phyloP scores from a whole-genome alignment of 2,888 invertebrate species.

The Dysmachus trigonus region DNA sequence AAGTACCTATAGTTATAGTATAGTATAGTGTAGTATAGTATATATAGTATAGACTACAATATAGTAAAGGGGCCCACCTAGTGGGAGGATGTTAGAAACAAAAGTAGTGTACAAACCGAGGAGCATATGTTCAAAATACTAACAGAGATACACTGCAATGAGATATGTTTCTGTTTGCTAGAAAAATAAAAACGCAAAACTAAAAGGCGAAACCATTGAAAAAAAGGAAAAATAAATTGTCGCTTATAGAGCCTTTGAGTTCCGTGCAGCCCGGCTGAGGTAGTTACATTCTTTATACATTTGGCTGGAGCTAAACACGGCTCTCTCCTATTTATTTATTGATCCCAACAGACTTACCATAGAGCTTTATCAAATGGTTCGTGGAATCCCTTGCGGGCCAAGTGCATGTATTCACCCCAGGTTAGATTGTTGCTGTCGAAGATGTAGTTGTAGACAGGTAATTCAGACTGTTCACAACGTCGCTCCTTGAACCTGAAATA shows the following conservation, averaged over 20 bases:
- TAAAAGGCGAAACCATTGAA: not conserved
- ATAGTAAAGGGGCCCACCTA: too few relatives aligned
- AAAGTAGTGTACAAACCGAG: not conserved
- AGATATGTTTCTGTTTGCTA: conserved; percentile 30
- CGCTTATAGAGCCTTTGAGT: conserved; percentile 6
- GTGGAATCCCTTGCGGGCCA: conserved; percentile 62
- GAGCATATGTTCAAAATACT: conserved; percentile 36
- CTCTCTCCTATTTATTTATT: conserved; percentile 38
- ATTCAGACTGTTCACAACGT: conserved; percentile 54
- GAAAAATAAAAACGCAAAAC: conserved; percentile 24
- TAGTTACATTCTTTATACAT: not conserved
- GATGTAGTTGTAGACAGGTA: conserved; percentile 65
- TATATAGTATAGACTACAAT: too few relatives aligned
- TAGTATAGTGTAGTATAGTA: too few relatives aligned
- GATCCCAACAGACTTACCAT: conserved; percentile 57
- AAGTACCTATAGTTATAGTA: too few relatives aligned
- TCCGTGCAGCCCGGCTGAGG: not conserved
- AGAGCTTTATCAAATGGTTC: conserved; percentile 64
- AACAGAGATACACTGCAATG: not conserved
- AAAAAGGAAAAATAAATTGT: conserved; percentile 22
- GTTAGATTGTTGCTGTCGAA: conserved; percentile 63
- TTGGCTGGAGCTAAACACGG: not conserved
- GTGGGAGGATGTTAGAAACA: conserved; percentile 50
- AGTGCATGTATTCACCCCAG: conserved; percentile 64
- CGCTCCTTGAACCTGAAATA: conserved; percentile 55